Conservation (phyloP, 2,888 invertebrate genomes). For the Blera fallax region DNA sequence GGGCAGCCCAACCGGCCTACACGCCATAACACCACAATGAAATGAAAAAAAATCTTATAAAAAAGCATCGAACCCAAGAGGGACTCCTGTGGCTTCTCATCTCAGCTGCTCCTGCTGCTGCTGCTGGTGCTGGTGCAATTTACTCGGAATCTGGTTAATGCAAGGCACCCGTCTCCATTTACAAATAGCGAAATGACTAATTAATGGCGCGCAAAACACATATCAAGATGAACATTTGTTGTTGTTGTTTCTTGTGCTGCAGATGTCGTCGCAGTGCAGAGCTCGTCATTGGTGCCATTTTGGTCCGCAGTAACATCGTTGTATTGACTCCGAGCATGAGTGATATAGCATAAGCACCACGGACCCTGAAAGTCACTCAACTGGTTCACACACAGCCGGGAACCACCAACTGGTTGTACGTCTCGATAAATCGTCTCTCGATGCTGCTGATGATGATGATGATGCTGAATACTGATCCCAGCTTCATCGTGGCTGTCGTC, state of each 20-base stretch:
- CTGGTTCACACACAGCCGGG: constrained; percentile 58
- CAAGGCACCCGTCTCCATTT: constrained; percentile 76
- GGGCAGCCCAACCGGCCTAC: constrained; percentile 58
- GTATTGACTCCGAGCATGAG: constrained; percentile 69
- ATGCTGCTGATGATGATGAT: background rate
- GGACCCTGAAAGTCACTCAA: constrained; percentile 67
- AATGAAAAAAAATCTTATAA: background rate
- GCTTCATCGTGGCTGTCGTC: background rate
- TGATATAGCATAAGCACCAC: constrained; percentile 67
- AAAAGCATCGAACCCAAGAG: constrained; percentile 49
- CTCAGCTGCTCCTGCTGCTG: constrained; percentile 24
- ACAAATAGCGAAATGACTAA: constrained; percentile 76
- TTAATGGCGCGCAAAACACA: constrained; percentile 76
- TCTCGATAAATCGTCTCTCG: constrained; percentile 29
- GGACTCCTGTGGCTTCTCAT: constrained; percentile 63
- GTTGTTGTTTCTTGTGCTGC: constrained; percentile 51
- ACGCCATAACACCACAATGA: constrained; percentile 37
- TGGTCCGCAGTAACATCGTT: constrained; percentile 57
- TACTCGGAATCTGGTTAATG: constrained; percentile 76
- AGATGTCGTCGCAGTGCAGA: constrained; percentile 53
- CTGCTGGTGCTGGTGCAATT: constrained; percentile 72
- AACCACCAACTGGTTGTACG: constrained; percentile 38
- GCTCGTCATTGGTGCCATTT: constrained; percentile 72
- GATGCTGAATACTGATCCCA: background rate
- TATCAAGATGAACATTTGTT: constrained; percentile 75